Evolutionary conservation across 2,113 vertebrate genomes (phyloP).

Genomic region (Pionites leucogaster): DNA sequence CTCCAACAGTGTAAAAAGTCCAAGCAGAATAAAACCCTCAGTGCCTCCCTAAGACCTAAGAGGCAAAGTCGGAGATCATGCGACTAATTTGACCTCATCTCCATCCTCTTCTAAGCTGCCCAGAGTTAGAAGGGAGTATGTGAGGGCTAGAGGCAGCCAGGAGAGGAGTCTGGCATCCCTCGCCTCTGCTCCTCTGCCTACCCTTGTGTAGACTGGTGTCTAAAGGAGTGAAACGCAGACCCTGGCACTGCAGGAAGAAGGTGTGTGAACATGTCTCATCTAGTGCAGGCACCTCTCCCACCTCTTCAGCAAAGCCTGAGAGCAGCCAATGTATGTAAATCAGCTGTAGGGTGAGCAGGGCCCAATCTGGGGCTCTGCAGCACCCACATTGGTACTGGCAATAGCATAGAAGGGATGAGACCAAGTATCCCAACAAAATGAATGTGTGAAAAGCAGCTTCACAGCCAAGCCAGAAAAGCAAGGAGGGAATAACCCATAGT

Average conservation of each 20-base stretch:
- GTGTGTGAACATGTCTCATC: fast-evolving
- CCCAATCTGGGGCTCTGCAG: not conserved
- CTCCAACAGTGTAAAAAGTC: not conserved
- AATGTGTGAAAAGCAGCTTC: not conserved
- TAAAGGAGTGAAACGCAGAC: not conserved
- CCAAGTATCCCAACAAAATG: not conserved
- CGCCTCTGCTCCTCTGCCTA: not conserved
- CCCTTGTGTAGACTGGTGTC: not conserved
- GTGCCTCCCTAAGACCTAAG: not conserved
- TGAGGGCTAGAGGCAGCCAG: not conserved
- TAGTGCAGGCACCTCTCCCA: not conserved
- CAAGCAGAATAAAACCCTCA: not conserved
- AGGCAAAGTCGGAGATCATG: not conserved
- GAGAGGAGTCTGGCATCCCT: not conserved
- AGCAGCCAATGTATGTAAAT: not conserved
- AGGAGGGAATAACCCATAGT: not conserved
- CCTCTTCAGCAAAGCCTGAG: not conserved
- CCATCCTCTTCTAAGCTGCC: not conserved
- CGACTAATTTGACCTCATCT: not conserved
- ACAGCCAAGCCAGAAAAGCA: not conserved
- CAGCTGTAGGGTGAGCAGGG: not conserved
- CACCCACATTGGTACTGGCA: not conserved
- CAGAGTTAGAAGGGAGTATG: not conserved
- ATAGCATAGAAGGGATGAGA: not conserved
- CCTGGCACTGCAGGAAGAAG: not conserved